A percentile compares a stretch with the other conserved stretches of the same genome.
phyloP scores from a whole-genome alignment of 2,888 invertebrate genomes.

The Panorpa germanica region DNA sequence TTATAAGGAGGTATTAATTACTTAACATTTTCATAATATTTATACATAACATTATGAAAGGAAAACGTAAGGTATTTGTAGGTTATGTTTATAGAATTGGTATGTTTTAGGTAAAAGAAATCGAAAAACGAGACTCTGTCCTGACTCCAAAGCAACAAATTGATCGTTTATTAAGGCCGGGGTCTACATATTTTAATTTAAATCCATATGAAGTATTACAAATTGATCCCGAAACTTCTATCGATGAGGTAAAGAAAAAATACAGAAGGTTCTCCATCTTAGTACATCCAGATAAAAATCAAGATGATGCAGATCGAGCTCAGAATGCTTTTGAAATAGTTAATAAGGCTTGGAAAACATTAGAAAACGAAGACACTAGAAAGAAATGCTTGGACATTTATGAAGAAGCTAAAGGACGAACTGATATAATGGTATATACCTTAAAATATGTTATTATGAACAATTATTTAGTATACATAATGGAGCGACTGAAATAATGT shows the following conservation, averaged over 20 bases:
- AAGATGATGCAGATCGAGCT: slow-evolving; percentile 85
- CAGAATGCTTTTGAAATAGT: slow-evolving; percentile 86
- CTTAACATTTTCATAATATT: too few species aligned
- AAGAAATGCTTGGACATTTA: slow-evolving; percentile 91
- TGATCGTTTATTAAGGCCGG: slow-evolving; percentile 83
- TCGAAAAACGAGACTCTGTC: slow-evolving; percentile 92
- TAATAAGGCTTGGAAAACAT: slow-evolving; percentile 85
- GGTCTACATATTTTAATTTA: slow-evolving; percentile 96
- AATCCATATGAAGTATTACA: slow-evolving; percentile 90
- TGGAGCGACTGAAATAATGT: not conserved
- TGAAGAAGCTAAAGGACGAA: slow-evolving; percentile 88
- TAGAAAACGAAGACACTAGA: slow-evolving; percentile 87
- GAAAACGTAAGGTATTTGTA: too few species aligned
- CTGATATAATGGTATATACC: slow-evolving; percentile 70
- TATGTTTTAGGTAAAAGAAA: slow-evolving; percentile 85
- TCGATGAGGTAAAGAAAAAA: slow-evolving; percentile 92
- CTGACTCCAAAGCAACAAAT: slow-evolving; percentile 95
- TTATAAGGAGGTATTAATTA: too few species aligned
- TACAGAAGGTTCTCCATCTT: slow-evolving; percentile 91
- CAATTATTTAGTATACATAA: not conserved
- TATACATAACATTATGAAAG: too few species aligned
- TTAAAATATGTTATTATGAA: too few species aligned
- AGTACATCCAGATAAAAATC: slow-evolving; percentile 98
- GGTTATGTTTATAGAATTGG: too few species aligned
- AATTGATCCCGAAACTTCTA: slow-evolving; percentile 71